Evolutionary conservation across 2,888 invertebrate genomes (phyloP), one percentile per base, ranked within the genome.

Genomic region (Drosophila anomalata): DNA sequence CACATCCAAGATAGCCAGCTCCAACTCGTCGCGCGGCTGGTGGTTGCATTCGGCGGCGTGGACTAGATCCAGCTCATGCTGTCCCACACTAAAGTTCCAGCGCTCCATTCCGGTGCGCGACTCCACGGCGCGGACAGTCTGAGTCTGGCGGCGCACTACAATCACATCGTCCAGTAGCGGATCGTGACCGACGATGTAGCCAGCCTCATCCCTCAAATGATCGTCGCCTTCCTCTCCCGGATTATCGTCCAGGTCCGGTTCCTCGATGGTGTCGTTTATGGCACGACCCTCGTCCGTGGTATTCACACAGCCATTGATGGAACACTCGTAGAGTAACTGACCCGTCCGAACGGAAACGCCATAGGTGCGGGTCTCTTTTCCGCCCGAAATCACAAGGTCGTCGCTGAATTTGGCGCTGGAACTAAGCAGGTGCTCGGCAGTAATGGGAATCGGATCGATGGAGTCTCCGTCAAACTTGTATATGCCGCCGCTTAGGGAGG

Each of bases 31-130:
- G 12, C 82, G 86, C n/a, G 83, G 60, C 48, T 80, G 78, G 53
- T 87, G 75, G 57, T 89, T 91, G 63, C 95, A 95, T 67, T 93
- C 93, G 39, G 90, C 88, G 48, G 92, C 91, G 60, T 92, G 92
- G 60, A 93, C 87, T 86, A 95, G 65, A 59, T 95, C 95, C 53
- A 98, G 89, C 78, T 97, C 96, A 91, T 98, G 97, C 77, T 96
- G 95, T 0, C 96, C 97, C 22, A 98, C 98, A 91, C 97, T 98
- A 91, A 98, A 98, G 93, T 98, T 98, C 98, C 98, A 98, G 89
- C 97, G 93, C 93, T 99, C 98, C 47, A 92, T 91, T 2, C 99
- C 98, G 9, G 95, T 94, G 55, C 95, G 93, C 0, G 97, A 96
- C 89, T 98, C 98, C 3, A 98, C 94, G 3, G 98, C 98, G 55